These are phyloP conservation scores for Xiphophorus birchmanni DNA, from an alignment of 2,797 vertebrate genomes.

Conservation along the genomic window DNA sequence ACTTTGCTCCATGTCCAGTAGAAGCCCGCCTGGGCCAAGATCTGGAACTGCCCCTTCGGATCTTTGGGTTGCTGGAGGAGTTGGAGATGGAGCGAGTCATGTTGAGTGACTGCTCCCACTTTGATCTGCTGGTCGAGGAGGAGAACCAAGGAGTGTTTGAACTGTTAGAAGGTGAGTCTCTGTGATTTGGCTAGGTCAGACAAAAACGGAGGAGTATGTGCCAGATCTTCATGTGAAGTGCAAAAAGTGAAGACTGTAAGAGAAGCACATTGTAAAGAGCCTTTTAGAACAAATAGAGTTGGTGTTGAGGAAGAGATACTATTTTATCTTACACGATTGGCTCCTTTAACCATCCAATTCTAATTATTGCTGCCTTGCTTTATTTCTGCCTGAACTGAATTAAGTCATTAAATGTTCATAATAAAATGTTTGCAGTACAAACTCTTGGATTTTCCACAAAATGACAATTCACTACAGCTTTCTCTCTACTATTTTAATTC, in stretches of 20 bases:
- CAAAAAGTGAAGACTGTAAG: not conserved
- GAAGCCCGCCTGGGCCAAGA: slow-evolving; percentile 85
- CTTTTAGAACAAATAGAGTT: not conserved
- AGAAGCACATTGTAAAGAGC: not conserved
- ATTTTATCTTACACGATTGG: not conserved
- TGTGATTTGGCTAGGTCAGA: not conserved
- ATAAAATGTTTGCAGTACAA: not conserved
- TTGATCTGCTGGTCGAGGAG: slow-evolving; percentile 87
- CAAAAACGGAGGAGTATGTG: not conserved
- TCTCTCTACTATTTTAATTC: not conserved
- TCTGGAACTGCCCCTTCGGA: slow-evolving; percentile 90
- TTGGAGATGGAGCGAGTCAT: slow-evolving; percentile 79
- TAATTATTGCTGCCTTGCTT: not conserved
- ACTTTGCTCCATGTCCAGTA: slow-evolving; percentile 88
- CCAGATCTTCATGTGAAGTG: not conserved
- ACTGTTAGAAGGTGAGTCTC: slow-evolving; percentile 80
- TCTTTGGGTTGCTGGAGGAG: slow-evolving; percentile 83
- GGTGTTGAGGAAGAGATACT: not conserved
- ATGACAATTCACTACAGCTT: not conserved
- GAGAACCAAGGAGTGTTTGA: slow-evolving; percentile 88
- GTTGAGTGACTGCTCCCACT: slow-evolving; percentile 94
- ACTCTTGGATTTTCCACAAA: not conserved
- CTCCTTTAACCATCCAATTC: not conserved
- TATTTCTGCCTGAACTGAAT: not conserved
- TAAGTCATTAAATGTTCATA: not conserved